Percentiles rank a stretch among this genome's conserved stretches.
Evolutionary conservation across 2,113 vertebrate genomes (phyloP).

Genomic region (Microcebus jonahi): DNA sequence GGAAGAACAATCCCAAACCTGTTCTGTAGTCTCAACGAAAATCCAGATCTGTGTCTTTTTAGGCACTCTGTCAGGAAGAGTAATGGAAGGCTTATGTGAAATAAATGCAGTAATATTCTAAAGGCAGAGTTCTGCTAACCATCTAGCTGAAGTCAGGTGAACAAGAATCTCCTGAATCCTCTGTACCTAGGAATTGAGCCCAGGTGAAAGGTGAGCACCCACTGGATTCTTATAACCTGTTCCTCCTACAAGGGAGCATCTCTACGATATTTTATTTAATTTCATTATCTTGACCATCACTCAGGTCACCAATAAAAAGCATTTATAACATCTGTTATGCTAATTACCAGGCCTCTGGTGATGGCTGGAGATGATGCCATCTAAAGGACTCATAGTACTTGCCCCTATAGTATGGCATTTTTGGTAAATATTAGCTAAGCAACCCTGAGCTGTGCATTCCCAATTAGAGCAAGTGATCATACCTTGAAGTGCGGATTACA

Average conservation of each 20-base stretch:
- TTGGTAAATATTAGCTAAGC: not conserved
- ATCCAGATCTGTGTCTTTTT: not conserved
- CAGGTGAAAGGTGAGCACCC: not conserved
- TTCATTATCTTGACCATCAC: not conserved
- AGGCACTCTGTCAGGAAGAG: not conserved
- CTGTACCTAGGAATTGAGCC: not conserved
- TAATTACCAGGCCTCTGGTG: not conserved
- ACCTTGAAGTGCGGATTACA: not conserved
- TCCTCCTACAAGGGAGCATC: no score
- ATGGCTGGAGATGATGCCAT: not conserved
- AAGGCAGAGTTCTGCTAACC: not conserved
- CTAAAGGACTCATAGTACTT: not conserved
- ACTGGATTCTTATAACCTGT: not conserved
- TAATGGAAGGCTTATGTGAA: not conserved
- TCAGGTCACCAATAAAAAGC: not conserved
- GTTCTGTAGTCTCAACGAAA: not conserved
- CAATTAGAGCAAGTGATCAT: not conserved
- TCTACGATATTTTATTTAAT: not conserved
- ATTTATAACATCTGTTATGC: not conserved
- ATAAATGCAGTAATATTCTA: not conserved
- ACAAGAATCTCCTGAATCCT: not conserved
- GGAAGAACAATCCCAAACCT: not conserved
- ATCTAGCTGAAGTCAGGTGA: not conserved
- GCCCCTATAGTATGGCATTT: not conserved
- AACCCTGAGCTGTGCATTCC: not conserved